These are phyloP conservation scores for Cactoblastis cactorum DNA, from an alignment of 2,888 invertebrate species.

Conservation along the genomic window DNA sequence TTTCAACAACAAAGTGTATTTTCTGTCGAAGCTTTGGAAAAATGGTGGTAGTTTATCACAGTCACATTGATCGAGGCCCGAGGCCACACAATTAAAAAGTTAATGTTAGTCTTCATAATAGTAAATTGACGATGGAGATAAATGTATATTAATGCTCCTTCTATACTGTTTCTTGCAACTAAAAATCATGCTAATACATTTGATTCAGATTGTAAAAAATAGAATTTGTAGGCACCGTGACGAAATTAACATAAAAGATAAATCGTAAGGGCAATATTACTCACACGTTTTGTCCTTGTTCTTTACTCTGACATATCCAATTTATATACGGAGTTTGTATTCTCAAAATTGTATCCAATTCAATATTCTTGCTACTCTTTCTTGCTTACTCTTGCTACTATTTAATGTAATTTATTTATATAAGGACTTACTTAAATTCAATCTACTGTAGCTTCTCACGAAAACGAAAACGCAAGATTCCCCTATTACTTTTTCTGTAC, in stretches of 20 bases:
- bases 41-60: constrained; percentile 2
- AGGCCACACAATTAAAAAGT: constrained; percentile 8
- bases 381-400: no score
- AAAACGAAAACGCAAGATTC: no score
- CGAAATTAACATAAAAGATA: not conserved
- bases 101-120: constrained; percentile 1
- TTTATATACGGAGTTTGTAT: not conserved
- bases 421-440: no score
- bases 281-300: not conserved
- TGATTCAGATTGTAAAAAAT: no score
- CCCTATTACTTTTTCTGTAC: no score
- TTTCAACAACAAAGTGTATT: not conserved
- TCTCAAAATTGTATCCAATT: not conserved
- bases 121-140: not conserved
- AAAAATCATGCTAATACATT: no score
- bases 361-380: no score
- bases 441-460: no score
- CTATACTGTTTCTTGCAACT: not conserved
- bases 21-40: not conserved
- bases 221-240: not conserved
- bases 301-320: not conserved
- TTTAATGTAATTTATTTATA: no score
- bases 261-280: not conserved
- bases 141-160: not conserved
- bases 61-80: constrained; percentile 5